Percentiles rank a stretch among this genome's conserved stretches.
These are phyloP conservation scores for Procambarus virginalis DNA, from an alignment of 1,140 invertebrate genomes.

Conservation along the genomic window DNA sequence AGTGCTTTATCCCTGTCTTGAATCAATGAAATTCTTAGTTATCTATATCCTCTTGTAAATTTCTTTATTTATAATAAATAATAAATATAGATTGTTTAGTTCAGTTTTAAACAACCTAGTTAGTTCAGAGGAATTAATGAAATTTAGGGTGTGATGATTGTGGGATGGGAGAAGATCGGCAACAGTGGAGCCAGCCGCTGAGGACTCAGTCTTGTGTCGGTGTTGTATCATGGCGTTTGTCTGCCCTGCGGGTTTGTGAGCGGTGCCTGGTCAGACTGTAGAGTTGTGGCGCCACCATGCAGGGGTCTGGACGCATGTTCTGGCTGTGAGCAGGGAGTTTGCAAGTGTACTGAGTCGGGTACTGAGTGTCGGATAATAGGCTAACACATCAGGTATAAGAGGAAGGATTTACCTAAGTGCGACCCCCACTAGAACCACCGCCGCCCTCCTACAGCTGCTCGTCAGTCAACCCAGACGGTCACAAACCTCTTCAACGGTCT, in stretches of 20 bases:
- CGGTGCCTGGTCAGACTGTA: background rate
- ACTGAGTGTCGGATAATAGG: background rate
- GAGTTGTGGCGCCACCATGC: slow-evolving; percentile 4
- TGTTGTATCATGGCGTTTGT: background rate
- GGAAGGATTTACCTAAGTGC: background rate
- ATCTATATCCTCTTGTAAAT: background rate
- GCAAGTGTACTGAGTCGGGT: background rate
- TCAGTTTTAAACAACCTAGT: background rate
- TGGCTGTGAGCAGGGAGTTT: background rate
- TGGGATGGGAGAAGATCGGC: background rate
- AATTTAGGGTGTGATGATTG: background rate
- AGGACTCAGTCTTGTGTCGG: slow-evolving; percentile 9
- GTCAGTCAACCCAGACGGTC: slow-evolving; percentile 3
- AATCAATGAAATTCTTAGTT: background rate
- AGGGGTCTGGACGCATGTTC: background rate
- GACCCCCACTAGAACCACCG: background rate
- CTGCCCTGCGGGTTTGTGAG: background rate
- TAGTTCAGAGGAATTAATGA: background rate
- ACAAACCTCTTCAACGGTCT: background rate
- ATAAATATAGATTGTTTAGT: background rate
- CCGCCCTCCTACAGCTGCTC: background rate
- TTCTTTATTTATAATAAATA: background rate
- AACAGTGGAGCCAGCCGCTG: background rate
- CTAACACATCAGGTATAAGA: background rate
- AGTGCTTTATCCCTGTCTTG: background rate